phyloP scores from a whole-genome alignment of 2,888 invertebrate species.

The Serrognathus titanus region DNA sequence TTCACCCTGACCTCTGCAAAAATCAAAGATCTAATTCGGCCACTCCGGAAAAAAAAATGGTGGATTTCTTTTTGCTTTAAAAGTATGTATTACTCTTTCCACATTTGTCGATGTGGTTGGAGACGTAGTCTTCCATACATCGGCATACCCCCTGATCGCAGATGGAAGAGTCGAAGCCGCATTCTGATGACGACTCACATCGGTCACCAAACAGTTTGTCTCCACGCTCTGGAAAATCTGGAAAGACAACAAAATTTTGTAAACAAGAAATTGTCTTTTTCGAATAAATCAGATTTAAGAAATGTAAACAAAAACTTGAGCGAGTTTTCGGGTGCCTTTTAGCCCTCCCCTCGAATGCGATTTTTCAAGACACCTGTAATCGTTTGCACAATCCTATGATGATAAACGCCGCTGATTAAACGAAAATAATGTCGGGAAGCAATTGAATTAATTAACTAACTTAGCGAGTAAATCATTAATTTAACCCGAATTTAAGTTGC shows the following conservation, averaged over 20 bases:
- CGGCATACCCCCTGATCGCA: constrained; percentile 72
- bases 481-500: no score
- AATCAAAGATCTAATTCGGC: not conserved
- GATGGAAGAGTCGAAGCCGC: constrained; percentile 70
- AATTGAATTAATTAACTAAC: no score
- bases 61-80: not conserved
- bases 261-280: no score
- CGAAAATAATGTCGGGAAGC: no score
- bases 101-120: constrained; percentile 83
- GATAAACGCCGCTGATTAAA: no score
- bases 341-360: no score
- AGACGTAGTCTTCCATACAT: constrained; percentile 70
- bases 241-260: constrained; percentile 17
- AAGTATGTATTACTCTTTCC: constrained; percentile 61
- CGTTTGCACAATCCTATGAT: no score
- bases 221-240: constrained; percentile 57
- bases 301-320: no score
- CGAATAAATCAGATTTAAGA: no score
- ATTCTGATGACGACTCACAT: constrained; percentile 68
- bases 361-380: no score
- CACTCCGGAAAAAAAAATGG: not conserved
- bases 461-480: no score
- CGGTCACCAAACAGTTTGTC: constrained; percentile 72
- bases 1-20: constrained; percentile 74
- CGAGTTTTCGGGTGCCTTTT: no score